Percentiles rank a stretch among this genome's conserved stretches.
phyloP scores from a whole-genome alignment of 2,888 invertebrate genomes.

The Coenonympha arcania region DNA sequence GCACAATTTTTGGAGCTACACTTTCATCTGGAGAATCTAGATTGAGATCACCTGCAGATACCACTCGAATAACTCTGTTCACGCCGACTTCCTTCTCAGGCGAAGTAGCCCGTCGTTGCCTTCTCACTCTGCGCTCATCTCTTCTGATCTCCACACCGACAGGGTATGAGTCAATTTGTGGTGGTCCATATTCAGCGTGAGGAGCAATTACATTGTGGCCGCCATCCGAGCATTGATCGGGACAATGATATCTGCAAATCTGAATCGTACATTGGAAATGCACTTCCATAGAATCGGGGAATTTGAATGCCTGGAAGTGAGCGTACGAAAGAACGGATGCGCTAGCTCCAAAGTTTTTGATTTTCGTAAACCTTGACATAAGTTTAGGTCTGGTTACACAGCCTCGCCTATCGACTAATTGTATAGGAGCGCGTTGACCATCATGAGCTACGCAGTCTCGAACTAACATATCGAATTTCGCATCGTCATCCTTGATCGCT shows the following conservation, averaged over 20 bases:
- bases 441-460: constrained; percentile 96
- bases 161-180: constrained; percentile 72
- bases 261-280: constrained; percentile 97
- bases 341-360: constrained; percentile 94
- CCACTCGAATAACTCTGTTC: constrained; percentile 90
- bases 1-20: constrained; percentile 69
- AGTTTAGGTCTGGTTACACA: constrained; percentile 93
- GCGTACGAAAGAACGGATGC: constrained; percentile 94
- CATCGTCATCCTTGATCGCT: constrained; percentile 95
- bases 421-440: constrained; percentile 93
- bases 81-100: constrained; percentile 90
- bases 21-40: constrained; percentile 86
- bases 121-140: constrained; percentile 81
- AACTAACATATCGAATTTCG: constrained; percentile 96
- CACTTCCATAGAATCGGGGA: constrained; percentile 97
- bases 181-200: constrained; percentile 82
- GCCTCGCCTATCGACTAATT: constrained; percentile 92
- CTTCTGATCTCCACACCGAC: constrained; percentile 79
- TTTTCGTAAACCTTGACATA: constrained; percentile 95
- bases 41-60: constrained; percentile 88
- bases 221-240: constrained; percentile 89
- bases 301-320: constrained; percentile 96
- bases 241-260: constrained; percentile 93
- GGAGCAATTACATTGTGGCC: constrained; percentile 65
- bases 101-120: constrained; percentile 75